Evolutionary conservation across 1,140 invertebrate species (phyloP).

Genomic region (Platyura marginata): DNA sequence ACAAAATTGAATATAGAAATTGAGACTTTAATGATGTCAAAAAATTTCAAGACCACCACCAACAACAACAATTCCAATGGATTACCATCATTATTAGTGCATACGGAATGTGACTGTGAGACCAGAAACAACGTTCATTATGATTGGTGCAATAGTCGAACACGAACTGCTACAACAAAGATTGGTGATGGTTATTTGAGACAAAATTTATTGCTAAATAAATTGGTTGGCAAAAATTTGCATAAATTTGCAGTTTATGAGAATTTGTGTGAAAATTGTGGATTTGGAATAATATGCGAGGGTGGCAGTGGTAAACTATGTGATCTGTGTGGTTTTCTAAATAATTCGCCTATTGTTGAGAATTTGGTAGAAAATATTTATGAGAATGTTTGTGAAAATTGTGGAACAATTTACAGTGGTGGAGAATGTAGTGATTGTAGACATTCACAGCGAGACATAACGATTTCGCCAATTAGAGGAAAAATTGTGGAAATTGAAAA

Average conservation of each 20-base stretch:
- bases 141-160: no score
- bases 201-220: neutral
- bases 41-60: no score
- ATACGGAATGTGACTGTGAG: no score
- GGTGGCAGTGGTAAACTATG: neutral
- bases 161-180: no score
- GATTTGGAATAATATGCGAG: neutral
- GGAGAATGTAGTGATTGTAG: neutral
- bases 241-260: neutral
- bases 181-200: no score
- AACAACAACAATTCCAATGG: no score
- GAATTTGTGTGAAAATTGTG: constrained; percentile 1
- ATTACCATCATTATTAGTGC: no score
- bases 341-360: neutral
- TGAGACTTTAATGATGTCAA: no score
- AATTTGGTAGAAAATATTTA: constrained; percentile 1
- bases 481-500: neutral
- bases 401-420: neutral
- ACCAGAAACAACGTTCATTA: no score
- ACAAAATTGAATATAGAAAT: no score
- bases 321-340: neutral
- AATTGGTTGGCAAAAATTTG: neutral
- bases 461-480: neutral
- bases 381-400: neutral
- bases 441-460: no score